A percentile compares a stretch with the other conserved stretches of the same genome.
These are phyloP conservation scores for Artemia sinica DNA, from an alignment of 2,888 invertebrate species.

Conservation along the genomic window DNA sequence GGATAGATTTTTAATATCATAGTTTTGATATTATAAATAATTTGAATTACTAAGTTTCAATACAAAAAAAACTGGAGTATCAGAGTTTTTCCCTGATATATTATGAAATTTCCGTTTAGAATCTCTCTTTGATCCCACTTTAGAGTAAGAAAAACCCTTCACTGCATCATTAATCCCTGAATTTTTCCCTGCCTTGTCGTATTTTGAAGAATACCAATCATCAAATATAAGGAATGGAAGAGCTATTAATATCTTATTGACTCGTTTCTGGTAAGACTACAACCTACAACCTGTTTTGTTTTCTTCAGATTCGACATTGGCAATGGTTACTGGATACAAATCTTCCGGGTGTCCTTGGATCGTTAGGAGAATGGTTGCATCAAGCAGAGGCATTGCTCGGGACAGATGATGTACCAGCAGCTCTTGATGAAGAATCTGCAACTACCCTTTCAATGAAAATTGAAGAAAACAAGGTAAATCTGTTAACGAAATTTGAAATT, in stretches of 20 bases:
- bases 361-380: slow-evolving; percentile 69
- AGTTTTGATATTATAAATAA: no score
- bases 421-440: slow-evolving; percentile 74
- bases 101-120: no score
- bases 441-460: slow-evolving; percentile 67
- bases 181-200: no score
- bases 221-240: slow-evolving; percentile 19
- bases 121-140: no score
- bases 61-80: no score
- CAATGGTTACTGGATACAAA: slow-evolving; percentile 69
- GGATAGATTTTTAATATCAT: no score
- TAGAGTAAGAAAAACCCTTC: slow-evolving; percentile 8
- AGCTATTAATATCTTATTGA: neutral
- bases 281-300: slow-evolving; percentile 15
- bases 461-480: slow-evolving; percentile 56
- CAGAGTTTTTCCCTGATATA: no score
- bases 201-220: no score
- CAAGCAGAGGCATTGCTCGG: slow-evolving; percentile 63
- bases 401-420: slow-evolving; percentile 61
- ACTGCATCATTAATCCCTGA: no score
- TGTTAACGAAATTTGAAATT: no score
- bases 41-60: no score
- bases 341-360: slow-evolving; percentile 66
- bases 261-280: slow-evolving; percentile 19
- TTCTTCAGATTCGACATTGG: slow-evolving; percentile 56